Base-by-base conservation (phyloP, 2,888 invertebrate genomes). In the Metacarcinus magister region DNA sequence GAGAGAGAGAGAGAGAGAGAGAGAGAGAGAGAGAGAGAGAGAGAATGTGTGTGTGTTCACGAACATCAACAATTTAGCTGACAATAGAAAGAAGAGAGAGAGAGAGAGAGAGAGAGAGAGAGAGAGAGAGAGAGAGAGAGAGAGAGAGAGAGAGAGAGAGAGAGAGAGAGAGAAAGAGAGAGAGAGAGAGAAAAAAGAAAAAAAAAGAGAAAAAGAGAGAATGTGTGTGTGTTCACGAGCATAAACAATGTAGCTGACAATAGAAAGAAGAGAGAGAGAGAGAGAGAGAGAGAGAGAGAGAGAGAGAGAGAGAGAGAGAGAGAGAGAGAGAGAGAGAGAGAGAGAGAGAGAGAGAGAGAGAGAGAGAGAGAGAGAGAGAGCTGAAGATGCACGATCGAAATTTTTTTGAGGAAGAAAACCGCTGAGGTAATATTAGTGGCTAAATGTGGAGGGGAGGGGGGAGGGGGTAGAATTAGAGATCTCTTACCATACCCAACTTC, bases 321-420 rank as follows among this genome's bases (percentile, higher is more conserved):
- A 82, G 82, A 82, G 82, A 82, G 82, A 92, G 92, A 92, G 92
- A 92, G 92, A 92, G 92, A 92, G 92, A 92, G 92, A 92, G 92
- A 92, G 92, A 92, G 92, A 92, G 92, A 92, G 92, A 54, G 54
- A 23, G 54, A 54, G 3, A 28, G 23, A 4, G 92, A 67, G n/a
- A 23, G n/a, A 23, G 67, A 67, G 67, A 23, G 67, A 67, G 67
- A 67, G 16, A 23, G 67, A 16, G 92, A 48, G n/a, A 75, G 44
- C 10, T n/a, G 92, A n/a, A 28, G 92, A 39, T 28, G 46, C 44
- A 46, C 44, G 90, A 90, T 43, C 44, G 39, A n/a, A 67, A n/a
- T 5, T 19, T 67, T 67, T 67, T 67, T 67, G n/a, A 67, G n/a
- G n/a, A n/a, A 48, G 67, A 67, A 23, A 67, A 67, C n/a, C 67